Conservation (phyloP, 2,888 invertebrate genomes). For the Penaeus monodon region DNA sequence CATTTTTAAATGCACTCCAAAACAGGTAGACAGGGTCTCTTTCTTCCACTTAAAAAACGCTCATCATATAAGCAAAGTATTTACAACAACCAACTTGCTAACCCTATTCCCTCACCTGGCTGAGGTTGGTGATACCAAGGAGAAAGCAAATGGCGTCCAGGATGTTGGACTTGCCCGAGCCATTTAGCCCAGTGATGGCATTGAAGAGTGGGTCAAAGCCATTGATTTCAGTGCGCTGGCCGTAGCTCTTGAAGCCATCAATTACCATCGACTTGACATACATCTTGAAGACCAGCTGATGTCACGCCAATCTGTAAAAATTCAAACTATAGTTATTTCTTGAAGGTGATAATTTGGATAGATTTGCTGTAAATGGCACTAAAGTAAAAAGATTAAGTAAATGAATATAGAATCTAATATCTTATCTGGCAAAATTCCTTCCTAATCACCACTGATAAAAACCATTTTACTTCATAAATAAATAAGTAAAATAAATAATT, state of each 20-base stretch:
- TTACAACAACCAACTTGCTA: too few relatives aligned
- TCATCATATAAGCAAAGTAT: too few relatives aligned
- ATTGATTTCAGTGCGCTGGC: conserved; percentile 88
- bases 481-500: too few relatives aligned
- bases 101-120: conserved; percentile 78
- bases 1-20: too few relatives aligned
- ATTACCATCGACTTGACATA: conserved; percentile 90
- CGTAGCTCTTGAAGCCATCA: conserved; percentile 99
- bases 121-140: conserved; percentile 91
- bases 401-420: too few relatives aligned
- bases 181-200: conserved; percentile 97
- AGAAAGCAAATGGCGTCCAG: conserved; percentile 98
- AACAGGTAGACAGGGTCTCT: too few relatives aligned
- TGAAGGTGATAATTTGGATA: too few relatives aligned
- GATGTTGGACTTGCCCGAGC: conserved; percentile 97
- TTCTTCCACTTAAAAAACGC: too few relatives aligned
- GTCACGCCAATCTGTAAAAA: not conserved
- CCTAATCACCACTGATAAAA: too few relatives aligned
- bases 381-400: too few relatives aligned
- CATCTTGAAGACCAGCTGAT: conserved; percentile 76
- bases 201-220: conserved; percentile 96
- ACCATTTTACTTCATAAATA: too few relatives aligned
- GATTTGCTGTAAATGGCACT: not conserved
- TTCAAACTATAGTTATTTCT: not conserved
- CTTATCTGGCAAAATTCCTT: too few relatives aligned